Conservation (phyloP, 2,113 vertebrate species). For the Hystrix brachyura region DNA sequence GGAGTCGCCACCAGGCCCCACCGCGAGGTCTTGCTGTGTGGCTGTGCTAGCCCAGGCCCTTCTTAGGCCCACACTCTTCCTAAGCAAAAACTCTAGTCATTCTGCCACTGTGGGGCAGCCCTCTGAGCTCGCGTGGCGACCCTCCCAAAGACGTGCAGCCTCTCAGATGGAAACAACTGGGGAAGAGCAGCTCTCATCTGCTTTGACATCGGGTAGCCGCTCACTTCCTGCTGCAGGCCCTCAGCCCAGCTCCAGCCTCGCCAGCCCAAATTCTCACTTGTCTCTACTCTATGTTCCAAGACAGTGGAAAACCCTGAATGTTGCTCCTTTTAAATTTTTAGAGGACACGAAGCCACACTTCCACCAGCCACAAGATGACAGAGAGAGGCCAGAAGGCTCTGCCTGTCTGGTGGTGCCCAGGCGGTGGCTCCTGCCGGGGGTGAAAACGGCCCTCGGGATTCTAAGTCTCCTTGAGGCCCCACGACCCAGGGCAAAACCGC, state of each 20-base stretch:
- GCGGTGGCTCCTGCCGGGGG: neutral
- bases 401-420: neutral
- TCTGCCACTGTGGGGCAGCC: accelerated
- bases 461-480: conserved; percentile 16
- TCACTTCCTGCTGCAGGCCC: neutral
- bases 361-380: neutral
- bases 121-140: neutral
- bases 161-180: neutral
- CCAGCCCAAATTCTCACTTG: accelerated
- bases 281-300: neutral
- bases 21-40: accelerated
- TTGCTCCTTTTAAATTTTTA: neutral
- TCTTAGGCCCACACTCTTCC: neutral
- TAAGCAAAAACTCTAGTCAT: neutral
- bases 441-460: neutral
- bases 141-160: neutral
- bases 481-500: neutral
- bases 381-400: conserved; percentile 50
- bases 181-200: accelerated
- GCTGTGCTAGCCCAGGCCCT: neutral
- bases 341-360: neutral
- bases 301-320: neutral
- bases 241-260: accelerated
- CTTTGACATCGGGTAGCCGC: neutral
- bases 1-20: neutral